Base-by-base conservation (phyloP, 1,140 invertebrate species). In the Copidosoma floridanum region DNA sequence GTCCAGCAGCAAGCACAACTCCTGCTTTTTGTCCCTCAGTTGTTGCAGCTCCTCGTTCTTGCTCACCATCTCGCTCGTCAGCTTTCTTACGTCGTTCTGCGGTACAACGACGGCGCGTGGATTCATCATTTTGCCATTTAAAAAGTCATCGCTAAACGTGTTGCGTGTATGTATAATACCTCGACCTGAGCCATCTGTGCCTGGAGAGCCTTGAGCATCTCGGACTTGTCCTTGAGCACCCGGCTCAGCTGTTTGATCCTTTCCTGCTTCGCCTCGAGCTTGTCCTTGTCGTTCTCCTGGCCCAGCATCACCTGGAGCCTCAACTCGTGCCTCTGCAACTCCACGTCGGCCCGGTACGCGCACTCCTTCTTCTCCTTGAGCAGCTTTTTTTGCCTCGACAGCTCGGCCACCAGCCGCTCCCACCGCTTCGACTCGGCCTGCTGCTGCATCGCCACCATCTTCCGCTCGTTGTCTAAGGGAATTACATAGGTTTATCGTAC, bases 141-240 rank as follows among this genome's bases (percentile, higher is more conserved):
- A n/a, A n/a, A n/a, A n/a, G n/a, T n/a, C n/a, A n/a, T n/a, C n/a
- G n/a, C n/a, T n/a, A n/a, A n/a, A n/a, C n/a, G n/a, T n/a, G n/a
- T n/a, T n/a, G n/a, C n/a, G n/a, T n/a, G n/a, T n/a, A n/a, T n/a
- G n/a, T n/a, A n/a, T n/a, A n/a, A n/a, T 67, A 86, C 82, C 62
- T 85, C 83, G 7, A 85, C 71, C 62, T 74, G 76, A 16, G 73
- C 68, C 23, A 84, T 77, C 66, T 85, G 84, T 2, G 57, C 67
- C 59, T 85, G 79, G 0, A 85, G 68, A 3, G 78, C 54, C 58
- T 81, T 82, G 2, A 69, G 67, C 3, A 76, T 68, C 29, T 74
- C 72, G 1, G 62, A 68, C 61, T 79, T 81, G 7, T 83, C 73
- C 7, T 71, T 68, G 0, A 77, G 65, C 10, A 26, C 65, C 46